These are phyloP conservation scores for Tarsius wallacei DNA, from an alignment of 2,797 vertebrate genomes.

Conservation along the genomic window DNA sequence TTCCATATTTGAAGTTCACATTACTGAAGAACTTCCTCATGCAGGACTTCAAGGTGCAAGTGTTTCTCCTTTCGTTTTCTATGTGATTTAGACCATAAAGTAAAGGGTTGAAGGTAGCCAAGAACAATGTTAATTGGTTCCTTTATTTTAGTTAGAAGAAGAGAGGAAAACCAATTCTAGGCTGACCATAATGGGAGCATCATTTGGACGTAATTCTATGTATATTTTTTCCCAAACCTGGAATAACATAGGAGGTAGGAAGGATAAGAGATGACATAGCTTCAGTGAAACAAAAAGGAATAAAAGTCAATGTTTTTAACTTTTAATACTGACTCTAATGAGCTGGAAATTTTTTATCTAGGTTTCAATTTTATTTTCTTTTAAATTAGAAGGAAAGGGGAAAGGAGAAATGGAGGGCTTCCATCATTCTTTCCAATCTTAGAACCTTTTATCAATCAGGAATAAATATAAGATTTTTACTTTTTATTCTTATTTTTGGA, in stretches of 20 bases:
- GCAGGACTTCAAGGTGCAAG: background rate
- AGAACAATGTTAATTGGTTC: background rate
- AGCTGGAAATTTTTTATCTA: background rate
- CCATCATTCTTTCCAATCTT: background rate
- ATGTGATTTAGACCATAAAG: background rate
- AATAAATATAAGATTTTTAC: background rate
- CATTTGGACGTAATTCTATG: background rate
- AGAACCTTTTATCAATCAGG: background rate
- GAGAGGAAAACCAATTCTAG: slow-evolving; percentile 5
- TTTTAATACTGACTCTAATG: background rate
- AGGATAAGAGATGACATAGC: background rate
- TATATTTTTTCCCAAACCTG: background rate
- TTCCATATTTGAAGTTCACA: background rate
- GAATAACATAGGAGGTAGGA: background rate
- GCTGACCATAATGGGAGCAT: background rate
- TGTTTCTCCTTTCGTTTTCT: background rate
- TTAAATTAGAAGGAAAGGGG: background rate
- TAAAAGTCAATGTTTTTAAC: background rate
- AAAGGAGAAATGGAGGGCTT: background rate
- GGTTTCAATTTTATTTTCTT: background rate
- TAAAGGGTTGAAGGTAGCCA: background rate
- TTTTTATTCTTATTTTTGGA: background rate
- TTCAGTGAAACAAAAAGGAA: background rate
- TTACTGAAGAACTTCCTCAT: background rate
- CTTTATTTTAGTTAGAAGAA: slow-evolving; percentile 35